These are phyloP conservation scores for Trinectes maculatus DNA, from an alignment of 2,113 vertebrate species.

Conservation along the genomic window DNA sequence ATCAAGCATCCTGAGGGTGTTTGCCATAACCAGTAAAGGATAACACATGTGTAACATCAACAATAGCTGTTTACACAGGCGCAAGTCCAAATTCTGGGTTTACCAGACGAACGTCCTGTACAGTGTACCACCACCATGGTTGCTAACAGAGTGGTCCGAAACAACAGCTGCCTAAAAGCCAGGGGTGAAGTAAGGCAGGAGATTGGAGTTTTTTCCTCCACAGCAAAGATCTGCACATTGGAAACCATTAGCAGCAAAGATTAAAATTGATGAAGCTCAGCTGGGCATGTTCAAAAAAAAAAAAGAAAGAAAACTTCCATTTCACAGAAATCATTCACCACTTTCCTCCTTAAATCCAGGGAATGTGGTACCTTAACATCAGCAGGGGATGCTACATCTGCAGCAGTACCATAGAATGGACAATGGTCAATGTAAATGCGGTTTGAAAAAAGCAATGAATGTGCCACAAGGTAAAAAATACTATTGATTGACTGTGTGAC, in stretches of 20 bases:
- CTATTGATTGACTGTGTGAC: too few relatives aligned
- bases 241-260: neutral
- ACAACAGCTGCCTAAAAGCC: slow-evolving; percentile 60
- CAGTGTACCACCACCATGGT: slow-evolving; percentile 55
- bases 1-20: slow-evolving; percentile 65
- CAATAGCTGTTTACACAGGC: slow-evolving; percentile 56
- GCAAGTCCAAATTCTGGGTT: slow-evolving; percentile 34
- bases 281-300: neutral
- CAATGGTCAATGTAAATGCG: too few relatives aligned
- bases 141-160: slow-evolving; percentile 58
- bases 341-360: slow-evolving; percentile 16
- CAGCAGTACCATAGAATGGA: slow-evolving; percentile 6
- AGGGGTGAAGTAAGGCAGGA: too few relatives aligned
- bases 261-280: neutral
- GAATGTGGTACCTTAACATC: slow-evolving; percentile 52
- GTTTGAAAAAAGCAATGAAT: too few relatives aligned
- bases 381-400: slow-evolving; percentile 66
- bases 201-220: neutral
- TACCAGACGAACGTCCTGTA: slow-evolving; percentile 35
- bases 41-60: slow-evolving; percentile 63
- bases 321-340: neutral
- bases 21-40: slow-evolving; percentile 64
- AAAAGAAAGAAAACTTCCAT: neutral
- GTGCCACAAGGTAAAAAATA: too few relatives aligned
- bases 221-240: neutral